Conservation (phyloP, 2,797 vertebrate genomes). For the Lutjanus campechanus region DNA sequence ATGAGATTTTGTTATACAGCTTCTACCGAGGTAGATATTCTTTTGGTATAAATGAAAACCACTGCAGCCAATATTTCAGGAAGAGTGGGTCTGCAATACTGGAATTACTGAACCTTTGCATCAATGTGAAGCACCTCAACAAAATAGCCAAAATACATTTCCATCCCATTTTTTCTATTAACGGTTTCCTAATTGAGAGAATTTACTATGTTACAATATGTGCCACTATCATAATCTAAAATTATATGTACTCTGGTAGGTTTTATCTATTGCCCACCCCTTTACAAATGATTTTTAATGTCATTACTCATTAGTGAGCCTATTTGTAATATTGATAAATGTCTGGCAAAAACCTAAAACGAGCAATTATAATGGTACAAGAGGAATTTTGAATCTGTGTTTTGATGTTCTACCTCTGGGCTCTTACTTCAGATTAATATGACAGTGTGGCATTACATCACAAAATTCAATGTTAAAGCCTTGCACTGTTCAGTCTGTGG, state of each 20-base stretch:
- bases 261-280: too few species aligned
- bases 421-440: too few species aligned
- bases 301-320: neutral
- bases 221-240: neutral
- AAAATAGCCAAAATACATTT: neutral
- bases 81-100: constrained; percentile 15
- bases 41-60: neutral
- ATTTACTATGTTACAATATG: neutral
- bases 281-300: neutral
- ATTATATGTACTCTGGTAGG: neutral
- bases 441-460: neutral
- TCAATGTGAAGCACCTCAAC: neutral
- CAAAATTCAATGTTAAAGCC: neutral
- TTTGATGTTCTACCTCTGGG: neutral
- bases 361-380: neutral
- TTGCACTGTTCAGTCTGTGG: neutral
- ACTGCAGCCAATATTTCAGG: neutral
- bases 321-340: neutral
- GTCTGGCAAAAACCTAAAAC: neutral
- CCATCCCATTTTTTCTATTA: neutral
- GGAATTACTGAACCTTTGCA: neutral
- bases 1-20: neutral
- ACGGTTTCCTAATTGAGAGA: neutral
- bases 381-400: too few species aligned
- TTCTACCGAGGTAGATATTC: neutral